Evolutionary conservation across 1,140 invertebrate species (phyloP), one percentile per base, ranked within the genome.

Genomic region (Helicoverpa zea): DNA sequence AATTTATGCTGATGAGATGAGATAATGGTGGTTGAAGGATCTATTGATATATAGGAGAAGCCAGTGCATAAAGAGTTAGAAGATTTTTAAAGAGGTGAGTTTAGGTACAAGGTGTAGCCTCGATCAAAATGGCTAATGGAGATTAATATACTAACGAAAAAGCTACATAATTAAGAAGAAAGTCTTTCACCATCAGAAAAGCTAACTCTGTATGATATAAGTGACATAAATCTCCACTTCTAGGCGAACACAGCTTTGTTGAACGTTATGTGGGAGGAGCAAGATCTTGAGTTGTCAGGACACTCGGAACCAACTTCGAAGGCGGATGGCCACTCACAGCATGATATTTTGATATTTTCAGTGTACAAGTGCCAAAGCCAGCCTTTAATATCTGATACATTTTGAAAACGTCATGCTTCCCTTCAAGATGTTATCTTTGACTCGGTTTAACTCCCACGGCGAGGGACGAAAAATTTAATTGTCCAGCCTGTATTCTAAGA

Each of bases 271-370:
- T 68, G 64, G 64, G 64, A 18, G 64, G 64, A 49, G 43, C 43
- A 47, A 12, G 64, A 23, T 49, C 64, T 49, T 61, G 58, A n/a
- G n/a, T 68, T 68, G 64, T 68, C 64, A 68, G 43, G 16, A 49
- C 64, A 68, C 16, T 49, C 12, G 35, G 43, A 68, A 49, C 23
- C 23, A 61, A 61, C 58, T 30, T 68, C 64, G 64, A n/a, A 18
- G 64, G 64, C 64, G 64, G 64, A 68, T 68, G 64, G 64, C 16
- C 18, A 30, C 23, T 61, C 64, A 47, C 64, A 68, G 43, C 64
- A 13, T 68, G 64, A 68, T 68, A 68, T 68, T 68, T 68, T 68
- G 64, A 68, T 68, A 68, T 68, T 68, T 68, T 68, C 64, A 68
- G 43, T 68, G 64, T 68, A 68, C 9, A 4, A 51, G n/a, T 23